Conservation (phyloP, 1,140 invertebrate species). For the Asobara japonica region DNA sequence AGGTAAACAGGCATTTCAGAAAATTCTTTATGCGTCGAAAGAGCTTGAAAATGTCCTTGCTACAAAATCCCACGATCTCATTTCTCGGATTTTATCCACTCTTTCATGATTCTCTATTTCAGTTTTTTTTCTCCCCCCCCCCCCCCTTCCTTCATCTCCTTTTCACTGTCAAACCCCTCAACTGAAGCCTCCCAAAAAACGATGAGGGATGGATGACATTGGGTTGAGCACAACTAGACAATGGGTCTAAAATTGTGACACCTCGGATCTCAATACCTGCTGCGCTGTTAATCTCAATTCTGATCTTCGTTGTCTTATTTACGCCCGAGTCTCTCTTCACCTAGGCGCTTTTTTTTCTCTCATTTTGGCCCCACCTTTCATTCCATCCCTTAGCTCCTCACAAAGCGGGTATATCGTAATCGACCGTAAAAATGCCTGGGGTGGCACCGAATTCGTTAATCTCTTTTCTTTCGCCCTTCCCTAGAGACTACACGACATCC, state of each 20-base stretch:
- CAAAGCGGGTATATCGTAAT: constrained; percentile 45
- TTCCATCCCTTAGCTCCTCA: constrained; percentile 15
- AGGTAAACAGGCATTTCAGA: constrained; percentile 25
- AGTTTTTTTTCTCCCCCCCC: neutral
- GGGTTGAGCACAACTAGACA: constrained; percentile 8
- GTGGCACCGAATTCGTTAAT: constrained; percentile 50
- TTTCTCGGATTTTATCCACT: constrained; percentile 13
- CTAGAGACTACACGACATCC: constrained; percentile 2
- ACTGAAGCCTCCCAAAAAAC: constrained; percentile 1
- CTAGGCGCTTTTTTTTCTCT: constrained; percentile 18
- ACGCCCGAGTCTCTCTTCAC: constrained; percentile 28
- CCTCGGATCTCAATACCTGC: constrained; percentile 22
- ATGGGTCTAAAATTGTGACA: constrained; percentile 10
- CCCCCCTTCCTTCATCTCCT: neutral
- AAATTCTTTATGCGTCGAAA: constrained; percentile 17
- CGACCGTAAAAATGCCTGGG: constrained; percentile 48
- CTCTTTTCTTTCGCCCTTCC: constrained; percentile 42
- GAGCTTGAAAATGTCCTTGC: neutral
- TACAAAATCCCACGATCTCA: constrained; percentile 19
- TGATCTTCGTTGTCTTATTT: constrained; percentile 41
- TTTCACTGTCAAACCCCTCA: neutral
- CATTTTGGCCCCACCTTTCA: neutral
- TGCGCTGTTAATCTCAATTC: constrained; percentile 10
- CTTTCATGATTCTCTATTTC: neutral
- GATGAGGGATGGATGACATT: constrained; percentile 19